Evolutionary conservation across 2,113 vertebrate genomes (phyloP).

Genomic region (Rhipidura dahli): DNA sequence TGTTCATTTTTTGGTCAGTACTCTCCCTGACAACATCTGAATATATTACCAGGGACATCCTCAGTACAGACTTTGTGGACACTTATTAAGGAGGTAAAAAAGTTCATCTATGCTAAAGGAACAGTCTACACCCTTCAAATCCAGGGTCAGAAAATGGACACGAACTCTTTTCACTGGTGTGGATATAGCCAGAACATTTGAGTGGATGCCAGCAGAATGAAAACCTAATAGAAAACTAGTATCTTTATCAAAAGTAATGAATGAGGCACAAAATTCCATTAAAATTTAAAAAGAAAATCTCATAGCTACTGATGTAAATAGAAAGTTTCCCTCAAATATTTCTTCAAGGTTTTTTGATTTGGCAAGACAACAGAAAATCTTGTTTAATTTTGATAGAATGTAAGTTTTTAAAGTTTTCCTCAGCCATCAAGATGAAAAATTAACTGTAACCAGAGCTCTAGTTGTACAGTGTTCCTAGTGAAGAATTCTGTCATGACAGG

Average conservation of each 20-base stretch:
- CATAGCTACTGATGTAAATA: background rate
- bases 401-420: background rate
- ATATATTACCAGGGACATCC: background rate
- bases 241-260: background rate
- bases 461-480: background rate
- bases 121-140: background rate
- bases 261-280: background rate
- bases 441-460: background rate
- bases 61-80: background rate
- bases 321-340: background rate
- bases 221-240: background rate
- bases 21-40: background rate
- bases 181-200: background rate
- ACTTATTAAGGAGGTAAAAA: background rate
- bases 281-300: background rate
- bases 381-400: background rate
- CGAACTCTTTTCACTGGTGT: background rate
- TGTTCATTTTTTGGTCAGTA: background rate
- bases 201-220: background rate
- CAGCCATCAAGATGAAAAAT: background rate
- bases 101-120: background rate
- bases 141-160: background rate
- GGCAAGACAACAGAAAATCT: background rate
- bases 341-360: background rate
- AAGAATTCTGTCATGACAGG: background rate